Base-by-base conservation (phyloP, 2,888 invertebrate species). In the Gastracanthus pulcherrimus region DNA sequence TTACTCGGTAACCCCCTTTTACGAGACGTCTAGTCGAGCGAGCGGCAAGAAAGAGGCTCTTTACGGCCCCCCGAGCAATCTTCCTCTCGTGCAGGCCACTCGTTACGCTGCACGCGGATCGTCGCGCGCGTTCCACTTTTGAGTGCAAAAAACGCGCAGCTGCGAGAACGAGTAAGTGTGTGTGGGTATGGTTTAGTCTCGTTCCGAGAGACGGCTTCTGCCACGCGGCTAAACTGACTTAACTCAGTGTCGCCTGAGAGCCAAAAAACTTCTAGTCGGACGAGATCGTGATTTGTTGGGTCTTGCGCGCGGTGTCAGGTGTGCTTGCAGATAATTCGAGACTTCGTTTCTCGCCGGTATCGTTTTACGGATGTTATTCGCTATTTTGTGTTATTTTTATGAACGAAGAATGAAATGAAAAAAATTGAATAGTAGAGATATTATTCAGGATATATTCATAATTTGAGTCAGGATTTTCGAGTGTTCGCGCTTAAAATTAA, bases 21-120 rank as follows among this genome's bases (percentile, higher is more conserved):
- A 77, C 60, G 60, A 66, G 62, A 34, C 19, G 31, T 9, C 60
- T 45, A 26, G 31, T 71, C 38, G 62, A 45, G 34, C 38, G 23
- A 19, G 48, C 55, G n/a, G 62, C 38, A 55, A 67, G 55, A 36
- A 74, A 3, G 60, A 67, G n/a, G 36, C 71, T 77, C 77, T 77
- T 70, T 41, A 55, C 45, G 48, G 31, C 26, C 5, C 5, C n/a
- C n/a, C n/a, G n/a, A n/a, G 55, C 55, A 67, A 69, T 69, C 76
- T 76, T 69, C 62, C 7, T 13, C 60, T 55, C 29, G n/a, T 34
- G 1, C 38, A 26, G 66, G 66, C 11, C 31, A 45, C 64, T 45
- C 48, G 41, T 74, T 74, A 23, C 34, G 51, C 11, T n/a, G 6
- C 26, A 1, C 26, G 23, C 26, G 62, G 41, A 38, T 38, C 6